Conservation (phyloP, 2,797 vertebrate genomes). For the Sebastiscus tertius region DNA sequence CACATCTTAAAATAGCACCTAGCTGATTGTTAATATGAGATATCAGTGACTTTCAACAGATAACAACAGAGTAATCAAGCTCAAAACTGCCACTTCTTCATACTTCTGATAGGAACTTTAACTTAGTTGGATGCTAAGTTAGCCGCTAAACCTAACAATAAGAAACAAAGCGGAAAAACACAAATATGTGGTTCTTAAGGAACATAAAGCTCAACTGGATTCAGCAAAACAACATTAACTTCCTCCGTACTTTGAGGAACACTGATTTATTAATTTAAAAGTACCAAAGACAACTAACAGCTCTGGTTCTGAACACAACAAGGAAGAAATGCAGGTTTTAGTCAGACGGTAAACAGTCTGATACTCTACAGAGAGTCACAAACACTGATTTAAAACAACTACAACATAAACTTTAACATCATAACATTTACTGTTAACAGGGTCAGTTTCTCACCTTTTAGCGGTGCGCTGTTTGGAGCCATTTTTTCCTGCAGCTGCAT, state of each 20-base stretch:
- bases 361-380: neutral
- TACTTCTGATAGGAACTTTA: conserved; percentile 48
- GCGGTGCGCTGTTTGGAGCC: conserved; percentile 77
- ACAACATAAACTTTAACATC: conserved; percentile 37
- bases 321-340: conserved; percentile 40
- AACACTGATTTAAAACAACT: neutral
- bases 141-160: conserved; percentile 40
- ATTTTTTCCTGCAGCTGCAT: conserved; percentile 83
- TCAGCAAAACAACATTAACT: neutral
- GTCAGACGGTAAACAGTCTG: neutral
- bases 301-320: conserved; percentile 40
- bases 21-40: neutral
- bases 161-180: neutral
- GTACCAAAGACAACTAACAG: conserved; percentile 37
- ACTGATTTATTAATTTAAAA: conserved; percentile 67
- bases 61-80: neutral
- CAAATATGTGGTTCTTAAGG: neutral
- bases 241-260: conserved; percentile 17
- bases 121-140: conserved; percentile 66
- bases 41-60: neutral
- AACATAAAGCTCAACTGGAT: neutral
- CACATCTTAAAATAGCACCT: neutral
- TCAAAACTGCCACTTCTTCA: conserved; percentile 9
- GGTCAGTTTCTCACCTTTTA: conserved; percentile 74
- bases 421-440: neutral